Evolutionary conservation across 2,797 vertebrate species (phyloP), one percentile per base, ranked within the genome.

Genomic region (Rallus crepitans): DNA sequence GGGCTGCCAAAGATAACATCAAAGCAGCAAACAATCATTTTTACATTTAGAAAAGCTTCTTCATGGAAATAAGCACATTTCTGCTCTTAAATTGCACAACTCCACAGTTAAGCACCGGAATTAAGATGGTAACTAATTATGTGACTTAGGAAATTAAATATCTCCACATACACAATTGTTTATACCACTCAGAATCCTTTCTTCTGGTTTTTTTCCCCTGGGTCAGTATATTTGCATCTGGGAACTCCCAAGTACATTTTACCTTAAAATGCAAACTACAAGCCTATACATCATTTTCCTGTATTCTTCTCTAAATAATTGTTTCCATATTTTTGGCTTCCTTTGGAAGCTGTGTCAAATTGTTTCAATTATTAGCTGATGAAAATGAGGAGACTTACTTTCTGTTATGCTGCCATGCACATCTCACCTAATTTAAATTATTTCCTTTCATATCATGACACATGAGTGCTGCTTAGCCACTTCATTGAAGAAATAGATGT

Each of bases 351-450:
- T 92, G 82, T 92, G 93, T 97, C 97, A 97, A 98, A 97, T 92
- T 97, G 90, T 97, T 98, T 97, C 97, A 97, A 98, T 98, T 98
- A 98, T 98, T 98, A 98, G 89, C 96, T 98, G 97, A 96, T 96
- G 96, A 98, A 97, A 98, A 97, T 94, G 82, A 97, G 96, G 95
- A 97, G 94, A 93, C 66, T 95, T 96, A 87, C 92, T 95, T 96
- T 93, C 92, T 24, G 10, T 91, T 95, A 86, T 4, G 12, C 85
- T 95, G 94, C 97, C 87, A 83, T 92, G 93, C 92, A 93, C 84
- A 91, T 97, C 95, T 97, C 93, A 96, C 96, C 96, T 97, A 97
- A 98, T 94, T 96, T 92, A 90, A 96, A 97, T 95, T 96, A 97
- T 94, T 98, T 97, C 87, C 95, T 97, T 97, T 89, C 80, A 92